Evolutionary conservation across 2,888 invertebrate genomes (phyloP), one percentile per base, ranked within the genome.

Genomic region (Ochlodes sylvanus): DNA sequence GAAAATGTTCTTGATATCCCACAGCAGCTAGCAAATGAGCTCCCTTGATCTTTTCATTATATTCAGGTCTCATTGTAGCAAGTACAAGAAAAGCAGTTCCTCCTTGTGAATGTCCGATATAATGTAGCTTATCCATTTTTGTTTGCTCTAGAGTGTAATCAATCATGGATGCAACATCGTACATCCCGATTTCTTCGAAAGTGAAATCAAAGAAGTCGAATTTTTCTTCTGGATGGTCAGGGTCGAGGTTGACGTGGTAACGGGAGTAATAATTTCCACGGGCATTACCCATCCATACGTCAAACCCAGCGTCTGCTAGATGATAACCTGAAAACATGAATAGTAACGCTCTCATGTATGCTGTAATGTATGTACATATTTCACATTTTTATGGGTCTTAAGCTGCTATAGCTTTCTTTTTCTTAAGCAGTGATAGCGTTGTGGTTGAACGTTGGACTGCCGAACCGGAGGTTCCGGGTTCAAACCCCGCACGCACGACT

Each of bases 211-310:
- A 90, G 76, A 91, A 92, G 0, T 75, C 41, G 0, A 55, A 62
- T 54, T 78, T 84, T 2, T 86, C 71, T 5, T 42, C 47, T 0
- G 62, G 60, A 42, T 78, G 66, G 41, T 89, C 83, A 5, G 89
- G 87, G 70, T 89, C 72, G 1, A 90, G 70, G 2, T 74, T 73
- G 9, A 76, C 63, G 77, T 97, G 97, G 1, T 84, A 88, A 32
- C 94, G 93, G 0, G 96, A 95, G 83, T 96, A 96, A 0, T 92
- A 94, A 81, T 96, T 97, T 2, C 98, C 98, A 67, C 98, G 91
- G 12, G 95, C 94, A 83, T 98, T 98, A 0, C 97, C 97, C 79
- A 98, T 79, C 98, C 98, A 98, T 0, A 96, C 95, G 77, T 96
- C 96, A 75, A 95, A 96, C 0, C 96, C 96, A 17, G 88, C 88